Percentiles rank a stretch among this genome's conserved stretches.
Conservation (phyloP, 2,113 vertebrate genomes). For the Puffinus mauretanicus region DNA sequence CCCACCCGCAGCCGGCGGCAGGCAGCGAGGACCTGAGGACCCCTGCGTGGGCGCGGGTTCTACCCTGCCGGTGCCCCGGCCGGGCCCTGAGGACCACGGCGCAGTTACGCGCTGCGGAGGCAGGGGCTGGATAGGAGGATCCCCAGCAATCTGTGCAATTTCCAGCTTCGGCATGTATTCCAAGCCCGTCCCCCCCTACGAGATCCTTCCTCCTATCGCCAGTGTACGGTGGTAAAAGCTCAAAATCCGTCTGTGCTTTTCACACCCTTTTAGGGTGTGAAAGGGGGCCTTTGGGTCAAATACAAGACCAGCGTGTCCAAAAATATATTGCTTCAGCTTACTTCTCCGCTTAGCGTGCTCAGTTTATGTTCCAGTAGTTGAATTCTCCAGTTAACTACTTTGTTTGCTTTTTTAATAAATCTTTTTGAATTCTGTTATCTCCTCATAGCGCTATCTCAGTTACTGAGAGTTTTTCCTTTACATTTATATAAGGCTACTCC, state of each 20-base stretch:
- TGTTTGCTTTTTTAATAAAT: constrained; percentile 43
- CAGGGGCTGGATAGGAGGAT: neutral
- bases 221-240: neutral
- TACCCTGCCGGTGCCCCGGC: neutral
- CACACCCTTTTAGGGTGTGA: neutral
- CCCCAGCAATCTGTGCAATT: neutral
- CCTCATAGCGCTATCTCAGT: neutral
- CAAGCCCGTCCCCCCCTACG: neutral
- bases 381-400: constrained; percentile 15
- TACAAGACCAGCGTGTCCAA: neutral
- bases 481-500: constrained; percentile 17
- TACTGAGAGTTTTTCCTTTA: constrained; percentile 32
- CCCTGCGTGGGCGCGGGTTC: neutral
- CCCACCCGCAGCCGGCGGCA: fast-evolving
- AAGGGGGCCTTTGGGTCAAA: neutral
- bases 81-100: fast-evolving
- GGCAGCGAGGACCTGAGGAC: neutral
- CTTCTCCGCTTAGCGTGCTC: neutral
- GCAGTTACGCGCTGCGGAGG: fast-evolving
- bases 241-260: neutral
- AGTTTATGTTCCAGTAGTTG: neutral
- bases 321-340: neutral
- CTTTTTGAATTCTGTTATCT: constrained; percentile 54
- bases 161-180: neutral
- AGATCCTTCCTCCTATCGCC: neutral